Evolutionary conservation across 1,140 invertebrate genomes (phyloP), one percentile per base, ranked within the genome.

Genomic region (Bicyclus anynana): DNA sequence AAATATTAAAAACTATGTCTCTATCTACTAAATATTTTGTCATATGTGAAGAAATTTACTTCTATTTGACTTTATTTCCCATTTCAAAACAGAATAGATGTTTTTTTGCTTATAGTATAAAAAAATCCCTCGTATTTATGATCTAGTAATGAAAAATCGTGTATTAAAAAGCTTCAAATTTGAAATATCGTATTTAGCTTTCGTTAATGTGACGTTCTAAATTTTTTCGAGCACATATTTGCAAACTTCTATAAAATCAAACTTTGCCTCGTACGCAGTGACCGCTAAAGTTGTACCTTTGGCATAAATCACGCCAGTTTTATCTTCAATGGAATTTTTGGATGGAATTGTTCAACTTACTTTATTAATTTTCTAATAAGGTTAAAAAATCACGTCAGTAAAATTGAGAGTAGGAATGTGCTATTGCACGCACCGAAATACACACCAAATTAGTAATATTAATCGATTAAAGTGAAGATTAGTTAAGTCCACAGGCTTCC

Each of bases 381-480:
- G 53, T 59, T 38, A 38, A 73, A 73, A 72, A 57, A 46, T 73
- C 75, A 76, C 69, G 68, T 74, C 66, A 62, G 64, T 73, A 72
- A 77, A 75, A 74, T 72, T 47, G 70, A 72, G 73, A 86, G 77
- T 86, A 84, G 80, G 78, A 75, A 78, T 74, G 83, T 88, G 83
- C 84, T 88, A 85, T 88, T 88, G 83, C 85, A 88, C 83, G 73
- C 81, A 85, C 81, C 76, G 80, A 86, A 83, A 78, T 60, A 87
- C 79, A 86, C 85, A 86, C 85, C 85, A 88, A 86, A 74, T 72
- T 85, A 87, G 80, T 65, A 70, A 69, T 78, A 76, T 72, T 67
- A 80, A 74, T 73, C 59, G 70, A 75, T 74, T 72, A 77, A 68
- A 76, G 69, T 74, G 72, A 81, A 52, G 40, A 65, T 74, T 76